Evolutionary conservation across 2,888 invertebrate genomes (phyloP).

Genomic region (Julus scandinavius): DNA sequence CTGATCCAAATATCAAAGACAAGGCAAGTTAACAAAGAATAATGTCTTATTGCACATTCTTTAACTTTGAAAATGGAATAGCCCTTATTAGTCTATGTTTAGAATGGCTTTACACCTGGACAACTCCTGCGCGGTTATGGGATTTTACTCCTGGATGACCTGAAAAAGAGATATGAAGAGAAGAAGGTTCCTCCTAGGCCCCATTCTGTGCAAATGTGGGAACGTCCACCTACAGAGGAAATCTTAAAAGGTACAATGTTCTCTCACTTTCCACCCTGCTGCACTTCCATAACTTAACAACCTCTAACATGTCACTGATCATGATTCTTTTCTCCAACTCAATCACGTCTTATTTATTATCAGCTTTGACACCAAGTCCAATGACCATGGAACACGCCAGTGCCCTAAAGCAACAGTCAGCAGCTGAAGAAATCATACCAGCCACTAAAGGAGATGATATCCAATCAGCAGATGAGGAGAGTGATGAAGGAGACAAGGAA

Average conservation of each 20-base stretch:
- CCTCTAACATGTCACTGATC: background rate
- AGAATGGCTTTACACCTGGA: slow-evolving; percentile 84
- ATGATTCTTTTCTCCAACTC: background rate
- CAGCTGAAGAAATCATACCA: background rate
- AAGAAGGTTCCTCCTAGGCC: slow-evolving; percentile 58
- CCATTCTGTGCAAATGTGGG: slow-evolving; percentile 58
- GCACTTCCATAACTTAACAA: background rate
- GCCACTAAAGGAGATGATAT: background rate
- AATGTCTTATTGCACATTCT: background rate
- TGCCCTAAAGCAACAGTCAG: slow-evolving; percentile 13
- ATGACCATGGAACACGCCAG: slow-evolving; percentile 19
- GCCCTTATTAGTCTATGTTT: slow-evolving; percentile 55
- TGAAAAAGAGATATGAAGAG: slow-evolving; percentile 67
- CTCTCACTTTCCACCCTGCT: background rate
- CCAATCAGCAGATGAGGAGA: background rate
- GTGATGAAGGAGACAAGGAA: slow-evolving; percentile 2
- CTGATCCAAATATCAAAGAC: slow-evolving; percentile 83
- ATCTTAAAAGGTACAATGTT: slow-evolving; percentile 55
- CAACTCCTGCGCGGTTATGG: slow-evolving; percentile 78
- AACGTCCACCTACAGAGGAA: slow-evolving; percentile 58
- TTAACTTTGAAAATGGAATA: background rate
- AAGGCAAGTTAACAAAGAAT: slow-evolving; percentile 72
- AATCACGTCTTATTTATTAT: background rate
- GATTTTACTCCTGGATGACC: slow-evolving; percentile 75
- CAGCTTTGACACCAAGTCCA: slow-evolving; percentile 56